A percentile compares a stretch with the other conserved stretches of the same genome.
Evolutionary conservation across 2,113 vertebrate genomes (phyloP).

Genomic region (Cryptotis parvus): DNA sequence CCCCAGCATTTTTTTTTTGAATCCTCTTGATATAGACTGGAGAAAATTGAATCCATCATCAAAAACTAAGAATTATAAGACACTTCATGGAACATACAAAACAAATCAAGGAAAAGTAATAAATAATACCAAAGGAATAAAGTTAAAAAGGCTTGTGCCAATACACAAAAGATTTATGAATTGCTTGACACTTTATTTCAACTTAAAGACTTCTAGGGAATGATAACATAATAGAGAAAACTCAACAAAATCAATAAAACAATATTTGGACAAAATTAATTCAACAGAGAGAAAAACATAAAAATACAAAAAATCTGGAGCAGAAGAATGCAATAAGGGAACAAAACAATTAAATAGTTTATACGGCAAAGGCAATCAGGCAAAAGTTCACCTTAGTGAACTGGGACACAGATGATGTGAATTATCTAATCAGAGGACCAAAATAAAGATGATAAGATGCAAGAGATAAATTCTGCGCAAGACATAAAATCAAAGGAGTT

Average conservation of each 20-base stretch:
- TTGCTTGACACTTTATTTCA: background rate
- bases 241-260: background rate
- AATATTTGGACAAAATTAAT: background rate
- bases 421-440: background rate
- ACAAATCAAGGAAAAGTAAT: background rate
- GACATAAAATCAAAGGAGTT: no score
- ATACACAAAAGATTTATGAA: background rate
- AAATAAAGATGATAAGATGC: background rate
- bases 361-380: background rate
- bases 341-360: background rate
- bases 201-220: background rate
- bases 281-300: background rate
- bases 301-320: background rate
- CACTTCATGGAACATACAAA: background rate
- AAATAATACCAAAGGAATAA: background rate
- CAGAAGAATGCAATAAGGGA: background rate
- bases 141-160: background rate
- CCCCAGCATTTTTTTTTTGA: no score
- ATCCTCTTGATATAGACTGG: background rate
- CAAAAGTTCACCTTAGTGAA: background rate
- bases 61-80: background rate
- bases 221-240: background rate
- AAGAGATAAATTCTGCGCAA: background rate
- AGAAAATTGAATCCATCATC: background rate
- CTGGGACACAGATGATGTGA: background rate